Conservation (phyloP, 2,888 invertebrate species). For the Patella depressa region DNA sequence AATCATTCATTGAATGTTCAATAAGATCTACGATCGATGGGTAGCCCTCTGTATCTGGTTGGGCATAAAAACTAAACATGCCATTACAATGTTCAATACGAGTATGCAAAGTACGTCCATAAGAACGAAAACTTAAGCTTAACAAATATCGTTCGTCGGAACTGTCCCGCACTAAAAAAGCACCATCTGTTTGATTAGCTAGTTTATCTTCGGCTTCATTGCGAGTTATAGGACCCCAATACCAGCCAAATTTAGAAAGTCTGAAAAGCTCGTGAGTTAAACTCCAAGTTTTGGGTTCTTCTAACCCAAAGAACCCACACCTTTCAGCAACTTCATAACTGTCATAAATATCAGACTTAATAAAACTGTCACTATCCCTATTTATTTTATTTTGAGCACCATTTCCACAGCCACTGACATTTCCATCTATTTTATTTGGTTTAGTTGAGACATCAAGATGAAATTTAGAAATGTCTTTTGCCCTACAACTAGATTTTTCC, state of each 20-base stretch:
- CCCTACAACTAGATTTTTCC: slow-evolving; percentile 57
- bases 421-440: not conserved
- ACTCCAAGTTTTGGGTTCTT: slow-evolving; percentile 66
- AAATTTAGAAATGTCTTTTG: slow-evolving; percentile 61
- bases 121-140: slow-evolving; percentile 80
- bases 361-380: not conserved
- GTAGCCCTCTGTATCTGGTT: slow-evolving; percentile 70
- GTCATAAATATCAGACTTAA: slow-evolving; percentile 1
- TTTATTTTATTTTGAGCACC: slow-evolving; percentile 5
- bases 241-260: slow-evolving; percentile 76
- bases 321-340: not conserved
- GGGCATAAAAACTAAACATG: slow-evolving; percentile 73
- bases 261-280: slow-evolving; percentile 72
- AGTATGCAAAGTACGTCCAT: slow-evolving; percentile 81
- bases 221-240: slow-evolving; percentile 84
- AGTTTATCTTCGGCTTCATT: slow-evolving; percentile 81
- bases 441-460: slow-evolving; percentile 34
- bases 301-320: not conserved
- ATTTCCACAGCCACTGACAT: not conserved
- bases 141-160: slow-evolving; percentile 81
- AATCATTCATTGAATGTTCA: slow-evolving; percentile 81
- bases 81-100: slow-evolving; percentile 82
- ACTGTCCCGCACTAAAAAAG: slow-evolving; percentile 83
- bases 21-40: slow-evolving; percentile 80
- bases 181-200: slow-evolving; percentile 80